A percentile compares a stretch with the other conserved stretches of the same genome.
Evolutionary conservation across 2,113 vertebrate genomes (phyloP).

Genomic region (Nipponia nippon): DNA sequence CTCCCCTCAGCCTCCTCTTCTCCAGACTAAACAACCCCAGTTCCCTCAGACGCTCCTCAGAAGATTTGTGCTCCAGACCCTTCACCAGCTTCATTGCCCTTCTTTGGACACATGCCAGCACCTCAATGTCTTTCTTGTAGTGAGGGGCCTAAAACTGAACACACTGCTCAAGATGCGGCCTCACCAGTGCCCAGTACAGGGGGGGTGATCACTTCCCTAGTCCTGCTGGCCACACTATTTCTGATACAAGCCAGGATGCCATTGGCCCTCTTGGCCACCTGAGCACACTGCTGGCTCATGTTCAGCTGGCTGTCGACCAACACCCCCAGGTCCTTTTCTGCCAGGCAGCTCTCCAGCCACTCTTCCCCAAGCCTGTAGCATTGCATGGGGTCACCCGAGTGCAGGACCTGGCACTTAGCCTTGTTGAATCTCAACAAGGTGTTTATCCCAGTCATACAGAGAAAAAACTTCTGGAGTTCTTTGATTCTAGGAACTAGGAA

Average conservation of each 20-base stretch:
- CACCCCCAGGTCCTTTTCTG: background rate
- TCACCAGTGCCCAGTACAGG: background rate
- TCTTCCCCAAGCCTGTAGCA: background rate
- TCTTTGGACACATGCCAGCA: fast-evolving
- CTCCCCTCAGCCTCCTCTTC: background rate
- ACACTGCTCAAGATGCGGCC: fast-evolving
- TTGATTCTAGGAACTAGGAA: background rate
- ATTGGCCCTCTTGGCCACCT: background rate
- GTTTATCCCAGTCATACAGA: background rate
- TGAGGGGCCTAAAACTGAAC: background rate
- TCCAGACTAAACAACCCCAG: background rate
- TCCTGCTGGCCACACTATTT: background rate
- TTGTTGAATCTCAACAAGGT: background rate
- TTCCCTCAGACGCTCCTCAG: fast-evolving
- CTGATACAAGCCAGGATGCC: background rate
- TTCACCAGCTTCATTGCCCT: background rate
- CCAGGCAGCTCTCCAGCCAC: background rate
- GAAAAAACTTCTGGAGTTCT: background rate
- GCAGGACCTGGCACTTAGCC: background rate
- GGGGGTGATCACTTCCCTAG: fast-evolving
- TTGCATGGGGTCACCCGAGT: background rate
- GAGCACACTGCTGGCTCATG: background rate
- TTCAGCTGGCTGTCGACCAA: fast-evolving
- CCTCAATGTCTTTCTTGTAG: too few species aligned
- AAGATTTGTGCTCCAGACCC: background rate